Percentiles rank a stretch among this genome's conserved stretches.
Evolutionary conservation across 2,797 vertebrate species (phyloP).

Genomic region (Pangasius krempfi): DNA sequence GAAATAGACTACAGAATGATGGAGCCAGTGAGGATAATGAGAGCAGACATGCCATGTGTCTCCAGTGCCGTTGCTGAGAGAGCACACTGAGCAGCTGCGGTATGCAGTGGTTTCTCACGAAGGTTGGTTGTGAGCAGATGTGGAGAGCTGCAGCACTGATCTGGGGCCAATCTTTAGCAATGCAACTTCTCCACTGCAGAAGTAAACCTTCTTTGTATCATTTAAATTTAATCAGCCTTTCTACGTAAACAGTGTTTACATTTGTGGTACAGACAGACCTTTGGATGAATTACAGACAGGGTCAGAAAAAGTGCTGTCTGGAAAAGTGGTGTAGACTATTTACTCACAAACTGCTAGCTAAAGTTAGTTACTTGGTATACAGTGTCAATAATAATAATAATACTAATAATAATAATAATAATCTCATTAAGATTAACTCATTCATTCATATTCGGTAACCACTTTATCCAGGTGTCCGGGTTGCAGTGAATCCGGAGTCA

Average conservation of each 20-base stretch:
- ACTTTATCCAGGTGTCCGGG: neutral
- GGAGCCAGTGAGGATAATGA: neutral
- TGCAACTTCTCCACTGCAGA: neutral
- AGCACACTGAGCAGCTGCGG: conserved; percentile 17
- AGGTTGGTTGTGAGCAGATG: conserved; percentile 14
- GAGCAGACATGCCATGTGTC: conserved; percentile 16
- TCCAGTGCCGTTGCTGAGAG: neutral
- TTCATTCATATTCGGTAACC: neutral
- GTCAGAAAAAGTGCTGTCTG: neutral
- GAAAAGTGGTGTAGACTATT: neutral
- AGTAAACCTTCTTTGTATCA: neutral
- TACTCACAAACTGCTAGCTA: neutral
- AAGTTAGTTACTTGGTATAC: neutral
- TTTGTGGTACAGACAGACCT: neutral
- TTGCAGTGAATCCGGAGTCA: neutral
- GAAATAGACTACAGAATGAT: neutral
- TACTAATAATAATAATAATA: neutral
- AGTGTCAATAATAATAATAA: neutral
- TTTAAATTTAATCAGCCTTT: conserved; percentile 4
- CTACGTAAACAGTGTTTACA: neutral
- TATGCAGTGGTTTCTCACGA: conserved; percentile 31
- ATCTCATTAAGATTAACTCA: neutral
- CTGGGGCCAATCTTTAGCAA: neutral
- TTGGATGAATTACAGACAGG: neutral
- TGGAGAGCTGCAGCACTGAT: conserved; percentile 9